Percentiles rank a stretch among this genome's conserved stretches.
These are phyloP conservation scores for Turdus rufiventris DNA, from an alignment of 2,113 vertebrate genomes.

Conservation along the genomic window DNA sequence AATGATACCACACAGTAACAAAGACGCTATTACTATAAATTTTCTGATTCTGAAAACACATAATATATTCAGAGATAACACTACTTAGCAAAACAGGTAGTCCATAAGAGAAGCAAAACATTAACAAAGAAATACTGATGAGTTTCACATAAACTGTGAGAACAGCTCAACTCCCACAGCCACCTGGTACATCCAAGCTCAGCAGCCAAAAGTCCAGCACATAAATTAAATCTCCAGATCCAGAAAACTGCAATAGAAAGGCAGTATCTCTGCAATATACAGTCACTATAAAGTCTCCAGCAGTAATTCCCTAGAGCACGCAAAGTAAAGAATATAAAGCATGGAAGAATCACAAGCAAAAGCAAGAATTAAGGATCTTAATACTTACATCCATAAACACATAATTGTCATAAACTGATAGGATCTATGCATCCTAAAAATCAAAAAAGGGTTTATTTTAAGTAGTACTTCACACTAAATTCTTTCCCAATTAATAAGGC, in stretches of 20 bases:
- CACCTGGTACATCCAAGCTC: neutral
- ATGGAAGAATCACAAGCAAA: neutral
- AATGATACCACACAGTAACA: neutral
- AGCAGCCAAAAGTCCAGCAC: neutral
- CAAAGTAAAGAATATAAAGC: neutral
- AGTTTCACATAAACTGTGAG: neutral
- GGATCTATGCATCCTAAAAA: neutral
- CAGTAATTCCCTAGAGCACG: neutral
- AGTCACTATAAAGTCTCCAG: neutral
- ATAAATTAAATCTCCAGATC: neutral
- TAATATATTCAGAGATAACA: neutral
- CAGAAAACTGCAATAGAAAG: neutral
- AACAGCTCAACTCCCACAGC: neutral
- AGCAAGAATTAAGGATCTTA: neutral
- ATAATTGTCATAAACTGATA: neutral
- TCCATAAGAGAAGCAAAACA: neutral
- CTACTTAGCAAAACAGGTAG: neutral
- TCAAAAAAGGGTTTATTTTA: neutral
- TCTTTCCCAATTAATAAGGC: neutral
- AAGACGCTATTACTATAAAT: neutral
- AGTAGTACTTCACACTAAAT: neutral
- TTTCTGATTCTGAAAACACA: neutral
- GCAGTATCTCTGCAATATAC: neutral
- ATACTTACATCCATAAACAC: neutral
- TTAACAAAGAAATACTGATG: neutral